Evolutionary conservation across 23 tunicate genomes (phyloP).

Genomic region (Trididemnum miniatum): DNA sequence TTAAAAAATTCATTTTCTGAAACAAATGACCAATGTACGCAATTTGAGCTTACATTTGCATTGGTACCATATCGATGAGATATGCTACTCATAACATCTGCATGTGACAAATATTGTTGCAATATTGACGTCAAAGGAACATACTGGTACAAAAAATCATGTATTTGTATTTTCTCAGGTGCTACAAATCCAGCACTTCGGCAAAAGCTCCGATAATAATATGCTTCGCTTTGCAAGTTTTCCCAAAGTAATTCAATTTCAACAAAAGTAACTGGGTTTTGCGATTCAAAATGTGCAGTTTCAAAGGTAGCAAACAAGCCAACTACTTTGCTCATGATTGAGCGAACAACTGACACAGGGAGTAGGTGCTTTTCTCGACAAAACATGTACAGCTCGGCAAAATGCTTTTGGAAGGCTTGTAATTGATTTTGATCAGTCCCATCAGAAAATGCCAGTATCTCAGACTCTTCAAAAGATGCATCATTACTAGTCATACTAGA

Average conservation of each 20-base stretch:
- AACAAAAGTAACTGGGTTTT: not conserved
- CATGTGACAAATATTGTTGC: slow-evolving; percentile 7
- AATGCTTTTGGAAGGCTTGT: not conserved
- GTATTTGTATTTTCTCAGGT: not conserved
- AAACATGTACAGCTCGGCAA: not conserved
- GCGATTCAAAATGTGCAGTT: not conserved
- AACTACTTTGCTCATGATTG: not conserved
- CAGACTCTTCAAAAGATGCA: not conserved
- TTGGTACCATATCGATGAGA: not conserved
- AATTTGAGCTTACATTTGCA: not conserved
- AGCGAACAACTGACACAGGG: not conserved
- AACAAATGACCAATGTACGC: slow-evolving; percentile 1
- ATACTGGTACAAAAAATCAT: not conserved
- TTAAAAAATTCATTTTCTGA: not conserved
- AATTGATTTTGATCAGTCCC: not conserved
- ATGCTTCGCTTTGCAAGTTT: not conserved
- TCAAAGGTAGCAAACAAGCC: not conserved
- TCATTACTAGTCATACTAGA: not conserved
- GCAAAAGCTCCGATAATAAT: slow-evolving; percentile 9
- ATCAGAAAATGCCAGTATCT: not conserved
- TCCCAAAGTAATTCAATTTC: slow-evolving; percentile 16
- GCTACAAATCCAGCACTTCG: not conserved
- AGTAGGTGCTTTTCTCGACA: not conserved
- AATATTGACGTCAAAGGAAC: not conserved
- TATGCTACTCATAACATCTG: slow-evolving; percentile 3